Evolutionary conservation across 2,797 vertebrate species (phyloP), one percentile per base, ranked within the genome.

Genomic region (Rhinogobio ventralis): DNA sequence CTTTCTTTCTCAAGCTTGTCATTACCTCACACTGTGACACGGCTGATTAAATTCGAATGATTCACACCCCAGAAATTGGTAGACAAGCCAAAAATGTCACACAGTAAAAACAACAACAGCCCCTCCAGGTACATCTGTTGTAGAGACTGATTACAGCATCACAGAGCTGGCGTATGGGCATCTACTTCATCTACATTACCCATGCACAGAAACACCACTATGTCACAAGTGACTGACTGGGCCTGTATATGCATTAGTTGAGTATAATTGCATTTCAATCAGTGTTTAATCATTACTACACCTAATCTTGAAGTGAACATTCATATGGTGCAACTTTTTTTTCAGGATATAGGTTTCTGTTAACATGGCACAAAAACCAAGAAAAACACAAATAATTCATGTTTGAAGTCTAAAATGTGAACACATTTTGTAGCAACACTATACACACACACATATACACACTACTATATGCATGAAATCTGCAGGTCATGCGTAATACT

Each of bases 401-500:
- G 15, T 30, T 45, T 2, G 7, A 64, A 62, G 20, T 62, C 51
- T 49, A 64, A 81, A 66, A 83, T 74, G 42, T 51, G 42, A 33
- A 74, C 36, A 33, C 57, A 17, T 73, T 82, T 82, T 73, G 68
- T 46, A 72, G 53, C 39, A 82, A 73, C 68, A 46, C 42, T 42
- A 55, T 3, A 78, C 55, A 78, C 57, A 64, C 36, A 72, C 9
- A 36, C 14, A 78, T 36, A 78, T 15, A 64, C 76, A 78, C 36
- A 73, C 15, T 46, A 82, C 36, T 66, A 46, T 51, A 46, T 17
- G 69, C 81, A 62, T 82, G 68, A 81, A 72, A 81, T 81, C 68
- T 19, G 19, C 14, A 73, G 53, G 71, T 82, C 81, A 74, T 39
- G 81, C 57, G 49, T 49, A 28, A 33, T 60, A 66, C 57, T 64